phyloP scores from a whole-genome alignment of 2,888 invertebrate genomes.

The Cacoxenus indagator region DNA sequence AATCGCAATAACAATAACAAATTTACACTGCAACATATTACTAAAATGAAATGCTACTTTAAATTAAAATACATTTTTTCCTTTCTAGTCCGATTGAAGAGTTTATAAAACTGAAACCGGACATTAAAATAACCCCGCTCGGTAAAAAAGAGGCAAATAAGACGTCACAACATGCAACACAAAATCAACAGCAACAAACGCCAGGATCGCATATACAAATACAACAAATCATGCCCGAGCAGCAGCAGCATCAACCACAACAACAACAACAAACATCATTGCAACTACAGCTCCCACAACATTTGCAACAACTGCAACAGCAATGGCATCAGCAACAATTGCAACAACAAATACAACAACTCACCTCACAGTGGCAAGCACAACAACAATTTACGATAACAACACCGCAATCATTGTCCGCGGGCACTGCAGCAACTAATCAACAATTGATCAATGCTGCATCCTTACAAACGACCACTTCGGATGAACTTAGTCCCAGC shows the following conservation, averaged over 20 bases:
- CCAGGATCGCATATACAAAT: constrained; percentile 33
- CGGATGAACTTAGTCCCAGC: constrained; percentile 41
- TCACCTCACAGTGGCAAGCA: constrained; percentile 55
- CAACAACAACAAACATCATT: constrained; percentile 35
- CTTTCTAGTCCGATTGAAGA: constrained; percentile 64
- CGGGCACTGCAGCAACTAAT: constrained; percentile 30
- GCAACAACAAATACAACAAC: constrained; percentile 56
- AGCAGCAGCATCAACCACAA: constrained; percentile 39
- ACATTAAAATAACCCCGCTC: constrained; percentile 68
- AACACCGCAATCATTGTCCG: constrained; percentile 40
- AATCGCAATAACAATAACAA: too few relatives aligned
- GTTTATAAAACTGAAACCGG: constrained; percentile 68
- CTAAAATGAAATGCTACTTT: too few relatives aligned
- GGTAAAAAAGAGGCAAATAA: constrained; percentile 40
- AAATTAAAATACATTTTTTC: too few relatives aligned
- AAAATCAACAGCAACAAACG: background rate
- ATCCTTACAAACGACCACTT: constrained; percentile 12
- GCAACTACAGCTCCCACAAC: constrained; percentile 39
- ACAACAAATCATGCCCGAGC: constrained; percentile 34
- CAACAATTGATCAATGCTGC: background rate
- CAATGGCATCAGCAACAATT: constrained; percentile 45
- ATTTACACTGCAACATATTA: too few relatives aligned
- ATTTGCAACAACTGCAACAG: constrained; percentile 35
- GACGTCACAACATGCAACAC: background rate
- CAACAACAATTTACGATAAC: constrained; percentile 52